phyloP scores from a whole-genome alignment of 2,888 invertebrate genomes.

The Diplolepis rosae region DNA sequence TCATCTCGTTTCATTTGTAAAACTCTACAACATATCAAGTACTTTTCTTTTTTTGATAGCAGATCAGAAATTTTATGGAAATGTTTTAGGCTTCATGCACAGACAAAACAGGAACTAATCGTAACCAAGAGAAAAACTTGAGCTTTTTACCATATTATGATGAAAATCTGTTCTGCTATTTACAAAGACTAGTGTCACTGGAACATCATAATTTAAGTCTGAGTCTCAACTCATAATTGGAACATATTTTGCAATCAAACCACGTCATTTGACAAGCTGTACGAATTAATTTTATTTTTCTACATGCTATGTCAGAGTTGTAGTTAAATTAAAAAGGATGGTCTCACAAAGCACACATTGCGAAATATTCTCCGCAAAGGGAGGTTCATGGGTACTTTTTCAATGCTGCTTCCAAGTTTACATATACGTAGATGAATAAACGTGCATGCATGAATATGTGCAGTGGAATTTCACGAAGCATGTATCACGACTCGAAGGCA shows the following conservation, averaged over 20 bases:
- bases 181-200: constrained; percentile 22
- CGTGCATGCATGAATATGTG: background rate
- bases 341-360: background rate
- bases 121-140: background rate
- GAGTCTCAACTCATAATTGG: background rate
- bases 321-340: constrained; percentile 23
- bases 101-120: background rate
- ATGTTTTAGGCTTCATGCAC: background rate
- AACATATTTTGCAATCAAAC: constrained; percentile 7
- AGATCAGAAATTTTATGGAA: constrained; percentile 42
- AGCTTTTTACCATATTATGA: background rate
- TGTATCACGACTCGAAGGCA: constrained; percentile 1
- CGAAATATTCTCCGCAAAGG: constrained; percentile 7
- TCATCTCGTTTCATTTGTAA: constrained; percentile 1
- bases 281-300: constrained; percentile 26
- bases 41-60: constrained; percentile 37
- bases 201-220: background rate
- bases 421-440: background rate
- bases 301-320: constrained; percentile 6
- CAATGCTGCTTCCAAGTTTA: background rate
- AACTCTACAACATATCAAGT: constrained; percentile 14
- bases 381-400: constrained; percentile 6
- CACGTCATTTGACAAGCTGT: constrained; percentile 19
- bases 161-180: constrained; percentile 11
- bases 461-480: background rate